Evolutionary conservation across 1,140 invertebrate species (phyloP), one percentile per base, ranked within the genome.

Genomic region (Halictus rubicundus): DNA sequence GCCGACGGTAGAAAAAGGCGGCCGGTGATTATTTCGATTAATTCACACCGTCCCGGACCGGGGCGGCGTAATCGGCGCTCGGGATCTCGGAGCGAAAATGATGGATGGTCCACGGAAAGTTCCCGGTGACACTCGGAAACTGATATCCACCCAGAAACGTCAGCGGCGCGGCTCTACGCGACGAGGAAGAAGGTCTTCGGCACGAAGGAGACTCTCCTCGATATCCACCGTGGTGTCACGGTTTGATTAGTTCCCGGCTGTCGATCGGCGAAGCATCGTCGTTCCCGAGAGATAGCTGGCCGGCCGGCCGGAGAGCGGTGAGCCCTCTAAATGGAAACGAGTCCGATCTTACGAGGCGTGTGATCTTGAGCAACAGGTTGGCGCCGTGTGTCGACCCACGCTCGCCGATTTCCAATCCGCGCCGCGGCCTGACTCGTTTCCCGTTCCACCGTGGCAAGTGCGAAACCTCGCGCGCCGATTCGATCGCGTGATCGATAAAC

Each of bases 361-460:
- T 70, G 83, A 87, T 88, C 88, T 91, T 89, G 89, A 91, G 92
- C 92, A 93, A 93, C 92, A 93, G 92, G 92, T 93, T 92, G 92
- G 92, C 92, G 92, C 92, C 92, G 89, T 82, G 84, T 81, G 84
- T 89, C 88, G 72, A 77, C 87, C 89, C 87, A 88, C 85, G 88
- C 84, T 87, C 82, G 85, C 84, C 86, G 83, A 88, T 90, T 89
- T 90, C 84, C 88, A 90, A 90, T 91, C 87, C 86, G 68, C 81
- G 42, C 42, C 81, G 42, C 42, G 42, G 3, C 42, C 80, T 74
- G 65, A 74, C 85, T 79, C 73, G 82, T 84, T 84, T 76, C 60
- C 75, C 74, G 76, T 80, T 83, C 82, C 65, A 82, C 73, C 78
- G 84, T 25, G 74, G 68, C 84, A 65, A 74, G 77, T 72, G 75